These are phyloP conservation scores for Cephus cinctus DNA, from an alignment of 1,140 invertebrate genomes.

Conservation along the genomic window DNA sequence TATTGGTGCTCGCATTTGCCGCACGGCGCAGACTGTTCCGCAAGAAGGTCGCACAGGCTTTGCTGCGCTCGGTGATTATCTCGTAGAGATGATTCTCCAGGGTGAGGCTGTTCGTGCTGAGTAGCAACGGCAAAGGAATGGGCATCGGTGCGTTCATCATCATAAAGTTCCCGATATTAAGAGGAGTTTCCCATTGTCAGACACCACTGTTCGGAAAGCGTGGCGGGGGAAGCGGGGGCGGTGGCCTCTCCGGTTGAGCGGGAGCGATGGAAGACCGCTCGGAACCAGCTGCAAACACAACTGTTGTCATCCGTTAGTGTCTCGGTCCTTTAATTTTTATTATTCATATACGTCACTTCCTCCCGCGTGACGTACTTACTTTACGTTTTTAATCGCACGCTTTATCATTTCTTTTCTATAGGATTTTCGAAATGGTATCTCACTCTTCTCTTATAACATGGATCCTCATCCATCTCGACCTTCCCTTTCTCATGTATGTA, in stretches of 20 bases:
- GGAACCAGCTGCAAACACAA: conserved; percentile 63
- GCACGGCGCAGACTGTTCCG: conserved; percentile 48
- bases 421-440: no score
- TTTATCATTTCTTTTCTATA: no score
- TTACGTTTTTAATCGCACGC: no score
- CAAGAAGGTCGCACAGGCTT: conserved; percentile 61
- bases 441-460: no score
- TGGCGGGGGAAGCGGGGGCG: conserved; percentile 67
- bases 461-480: no score
- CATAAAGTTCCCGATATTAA: conserved; percentile 55
- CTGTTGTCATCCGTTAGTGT: conserved; percentile 30
- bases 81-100: conserved; percentile 58
- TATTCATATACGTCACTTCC: no score
- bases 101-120: conserved; percentile 42
- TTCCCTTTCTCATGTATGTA: no score
- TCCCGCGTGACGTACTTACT: conserved; percentile 2
- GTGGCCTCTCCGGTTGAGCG: conserved; percentile 59
- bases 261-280: conserved; percentile 64
- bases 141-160: conserved; percentile 51
- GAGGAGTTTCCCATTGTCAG: conserved; percentile 67
- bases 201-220: conserved; percentile 68
- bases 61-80: conserved; percentile 56
- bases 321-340: no score
- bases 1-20: conserved; percentile 20
- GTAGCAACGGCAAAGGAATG: conserved; percentile 39